Conservation (phyloP, 2,797 vertebrate species). For the Okamejei kenojei region DNA sequence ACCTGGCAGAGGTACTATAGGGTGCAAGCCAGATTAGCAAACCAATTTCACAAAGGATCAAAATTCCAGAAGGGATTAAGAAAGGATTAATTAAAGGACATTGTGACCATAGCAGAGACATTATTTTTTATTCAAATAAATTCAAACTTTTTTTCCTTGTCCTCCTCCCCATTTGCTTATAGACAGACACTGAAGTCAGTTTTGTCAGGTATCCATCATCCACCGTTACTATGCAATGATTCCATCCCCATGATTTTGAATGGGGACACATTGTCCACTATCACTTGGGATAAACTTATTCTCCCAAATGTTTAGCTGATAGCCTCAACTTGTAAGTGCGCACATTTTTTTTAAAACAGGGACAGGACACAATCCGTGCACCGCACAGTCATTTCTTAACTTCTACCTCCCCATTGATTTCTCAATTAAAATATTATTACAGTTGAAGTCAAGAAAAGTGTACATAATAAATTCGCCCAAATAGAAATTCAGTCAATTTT, state of each 20-base stretch:
- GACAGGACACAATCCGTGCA: not conserved
- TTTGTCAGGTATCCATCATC: not conserved
- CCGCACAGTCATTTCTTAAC: not conserved
- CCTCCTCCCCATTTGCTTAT: not conserved
- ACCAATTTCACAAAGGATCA: no score
- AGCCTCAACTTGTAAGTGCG: not conserved
- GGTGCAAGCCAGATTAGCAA: not conserved
- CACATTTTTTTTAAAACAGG: not conserved
- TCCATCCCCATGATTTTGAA: not conserved
- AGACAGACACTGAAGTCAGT: not conserved
- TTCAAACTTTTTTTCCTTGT: not conserved
- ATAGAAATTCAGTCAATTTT: not conserved
- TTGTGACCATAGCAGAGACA: no score
- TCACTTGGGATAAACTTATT: no score
- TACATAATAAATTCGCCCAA: not conserved
- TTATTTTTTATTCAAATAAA: not conserved
- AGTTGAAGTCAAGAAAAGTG: slow-evolving; percentile 8
- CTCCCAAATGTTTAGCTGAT: not conserved
- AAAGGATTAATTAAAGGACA: not conserved
- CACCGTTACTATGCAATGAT: not conserved
- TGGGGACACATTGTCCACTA: not conserved
- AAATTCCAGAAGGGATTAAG: not conserved
- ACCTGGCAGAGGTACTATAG: not conserved
- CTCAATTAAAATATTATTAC: slow-evolving; percentile 47
- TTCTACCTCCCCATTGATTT: slow-evolving; percentile 41